These are phyloP conservation scores for Enteromius mattozi DNA, from an alignment of 2,797 vertebrate species.

Conservation along the genomic window DNA sequence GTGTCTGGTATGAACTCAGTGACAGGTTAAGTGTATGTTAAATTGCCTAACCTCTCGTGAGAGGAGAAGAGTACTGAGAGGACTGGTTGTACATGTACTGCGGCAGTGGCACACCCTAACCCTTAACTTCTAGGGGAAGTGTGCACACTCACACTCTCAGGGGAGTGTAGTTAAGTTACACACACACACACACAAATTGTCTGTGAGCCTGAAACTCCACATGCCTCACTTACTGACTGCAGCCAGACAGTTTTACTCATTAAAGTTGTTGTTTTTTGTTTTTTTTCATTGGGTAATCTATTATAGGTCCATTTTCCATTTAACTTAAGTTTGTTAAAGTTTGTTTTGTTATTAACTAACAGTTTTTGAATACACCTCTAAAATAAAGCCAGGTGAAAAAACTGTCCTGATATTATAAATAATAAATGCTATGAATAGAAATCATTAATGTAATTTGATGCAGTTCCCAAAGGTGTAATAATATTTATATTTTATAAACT, in stretches of 20 bases:
- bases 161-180: conserved; percentile 54
- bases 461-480: background rate
- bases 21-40: conserved; percentile 27
- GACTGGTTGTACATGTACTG: conserved; percentile 40
- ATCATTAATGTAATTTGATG: background rate
- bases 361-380: background rate
- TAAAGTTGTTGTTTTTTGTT: conserved; percentile 9
- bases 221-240: conserved; percentile 44
- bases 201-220: conserved; percentile 47
- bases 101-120: conserved; percentile 54
- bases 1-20: conserved; percentile 13
- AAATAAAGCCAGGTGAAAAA: background rate
- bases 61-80: conserved; percentile 33
- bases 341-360: background rate
- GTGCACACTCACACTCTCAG: conserved; percentile 55
- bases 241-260: conserved; percentile 33
- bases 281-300: conserved; percentile 16
- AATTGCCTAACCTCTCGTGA: background rate
- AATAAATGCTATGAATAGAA: background rate
- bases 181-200: conserved; percentile 49
- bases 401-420: background rate
- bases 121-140: conserved; percentile 59
- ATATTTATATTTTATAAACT: background rate
- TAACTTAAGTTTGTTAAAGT: background rate
- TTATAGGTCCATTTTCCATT: background rate